Base-by-base conservation (phyloP, 2,797 vertebrate species). In the Pangasius larnaudii region DNA sequence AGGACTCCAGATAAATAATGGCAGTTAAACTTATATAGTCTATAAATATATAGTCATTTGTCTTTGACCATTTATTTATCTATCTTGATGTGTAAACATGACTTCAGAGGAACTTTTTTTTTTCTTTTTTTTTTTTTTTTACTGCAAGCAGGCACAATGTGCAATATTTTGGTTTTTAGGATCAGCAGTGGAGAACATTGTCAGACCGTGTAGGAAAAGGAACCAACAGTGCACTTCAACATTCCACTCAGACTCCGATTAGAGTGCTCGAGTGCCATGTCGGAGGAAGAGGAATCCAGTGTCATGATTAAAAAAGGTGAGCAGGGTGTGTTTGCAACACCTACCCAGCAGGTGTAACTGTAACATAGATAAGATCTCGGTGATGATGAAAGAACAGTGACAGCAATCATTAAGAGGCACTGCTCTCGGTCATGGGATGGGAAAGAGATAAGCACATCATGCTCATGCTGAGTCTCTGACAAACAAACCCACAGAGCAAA, bases 21-120 rank as follows among this genome's bases (percentile, higher is more conserved):
- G 39, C 13, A 61, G 22, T 27, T 30, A 63, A 65, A 67, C 16
- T 61, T 65, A 83, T 67, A 11, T 2, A 13, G 19, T 42, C 85
- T 49, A 84, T 36, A 91, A 88, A 89, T 87, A 90, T 42, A 90
- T 42, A 83, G 72, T 22, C 27, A 67, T 77, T 71, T 86, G 19
- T 72, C 33, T 69, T 61, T 87, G n/a, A 36, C 13, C 11, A 33
- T 33, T 58, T 27, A 56, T 13, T 27, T 5, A 58, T 89, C 77
- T 61, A 75, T 85, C 84, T 74, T 86, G 88, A 85, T 83, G 87
- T 93, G 95, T 96, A 95, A 96, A 96, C 94, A 94, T 93, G 87
- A 81, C 75, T 82, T 82, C 58, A 65, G 75, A 42, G 22, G 58
- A 42, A 33, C 0, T 14, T 14, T 14, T 49, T 7, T 58, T 2